Evolutionary conservation across 2,888 invertebrate species (phyloP).

Genomic region (Ceriagrion tenellum): DNA sequence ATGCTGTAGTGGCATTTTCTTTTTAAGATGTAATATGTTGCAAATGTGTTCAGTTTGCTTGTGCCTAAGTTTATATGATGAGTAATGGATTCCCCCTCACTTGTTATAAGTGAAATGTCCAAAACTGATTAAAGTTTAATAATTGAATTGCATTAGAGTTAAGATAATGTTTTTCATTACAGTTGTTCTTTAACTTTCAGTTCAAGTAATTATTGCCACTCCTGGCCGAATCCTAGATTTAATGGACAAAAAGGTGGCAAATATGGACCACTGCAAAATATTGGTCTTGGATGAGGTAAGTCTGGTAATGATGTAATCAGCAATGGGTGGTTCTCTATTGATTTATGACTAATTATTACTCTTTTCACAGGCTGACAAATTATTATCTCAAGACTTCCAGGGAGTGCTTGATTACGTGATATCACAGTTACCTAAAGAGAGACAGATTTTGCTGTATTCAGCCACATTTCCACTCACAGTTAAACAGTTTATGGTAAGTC

Average conservation of each 20-base stretch:
- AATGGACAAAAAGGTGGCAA: constrained; percentile 97
- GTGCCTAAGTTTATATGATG: background rate
- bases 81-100: constrained; percentile 60
- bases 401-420: constrained; percentile 99
- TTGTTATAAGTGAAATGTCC: constrained; percentile 58
- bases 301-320: background rate
- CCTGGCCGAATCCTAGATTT: constrained; percentile 99
- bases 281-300: constrained; percentile 95
- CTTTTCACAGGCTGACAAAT: constrained; percentile 90
- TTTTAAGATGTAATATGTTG: too few relatives aligned
- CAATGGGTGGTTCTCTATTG: background rate
- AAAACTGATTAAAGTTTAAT: background rate
- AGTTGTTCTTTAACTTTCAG: constrained; percentile 79
- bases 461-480: constrained; percentile 99
- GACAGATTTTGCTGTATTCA: constrained; percentile 98
- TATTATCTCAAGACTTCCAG: constrained; percentile 99
- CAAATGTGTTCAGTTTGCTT: too few relatives aligned
- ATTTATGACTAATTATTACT: constrained; percentile 29
- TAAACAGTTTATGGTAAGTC: constrained; percentile 94
- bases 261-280: constrained; percentile 97
- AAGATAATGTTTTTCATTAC: constrained; percentile 4
- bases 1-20: background rate
- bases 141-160: background rate
- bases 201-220: constrained; percentile 99
- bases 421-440: constrained; percentile 92